phyloP scores from a whole-genome alignment of 1,140 invertebrate genomes.

The Philaenus spumarius region DNA sequence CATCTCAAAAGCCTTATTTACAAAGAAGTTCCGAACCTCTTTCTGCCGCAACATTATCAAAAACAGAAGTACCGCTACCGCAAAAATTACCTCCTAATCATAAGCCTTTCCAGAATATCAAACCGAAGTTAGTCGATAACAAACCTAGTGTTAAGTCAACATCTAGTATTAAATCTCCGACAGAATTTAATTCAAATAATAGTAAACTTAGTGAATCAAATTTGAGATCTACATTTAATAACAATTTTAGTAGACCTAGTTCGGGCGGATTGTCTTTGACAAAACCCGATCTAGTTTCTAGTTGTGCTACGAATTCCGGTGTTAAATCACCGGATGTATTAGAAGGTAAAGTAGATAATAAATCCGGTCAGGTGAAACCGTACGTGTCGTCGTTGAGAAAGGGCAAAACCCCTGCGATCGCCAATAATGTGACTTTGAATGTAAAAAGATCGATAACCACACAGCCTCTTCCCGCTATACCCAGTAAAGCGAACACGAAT shows the following conservation, averaged over 20 bases:
- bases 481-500: no score
- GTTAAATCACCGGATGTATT: conserved; percentile 53
- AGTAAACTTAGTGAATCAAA: no score
- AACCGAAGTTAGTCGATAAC: not conserved
- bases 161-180: conserved; percentile 12
- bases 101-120: conserved; percentile 9
- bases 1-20: conserved; percentile 35
- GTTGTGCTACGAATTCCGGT: conserved; percentile 43
- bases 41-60: conserved; percentile 32
- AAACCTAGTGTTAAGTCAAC: conserved; percentile 14
- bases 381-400: conserved; percentile 22
- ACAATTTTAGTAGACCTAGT: conserved; percentile 34
- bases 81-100: conserved; percentile 18
- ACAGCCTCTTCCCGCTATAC: conserved; percentile 28
- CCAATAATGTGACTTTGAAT: conserved; percentile 27
- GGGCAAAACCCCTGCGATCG: conserved; percentile 18
- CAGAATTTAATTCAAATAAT: conserved; percentile 23
- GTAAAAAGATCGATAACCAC: conserved; percentile 32
- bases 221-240: conserved; percentile 36
- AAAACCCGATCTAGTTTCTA: conserved; percentile 63
- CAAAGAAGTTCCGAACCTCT: conserved; percentile 34
- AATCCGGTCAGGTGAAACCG: conserved; percentile 20
- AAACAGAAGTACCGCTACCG: conserved; percentile 2
- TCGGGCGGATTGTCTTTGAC: conserved; percentile 31
- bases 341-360: conserved; percentile 31